Evolutionary conservation across 2,797 vertebrate genomes (phyloP), one percentile per base, ranked within the genome.

Genomic region (Clarias laeviceps): DNA sequence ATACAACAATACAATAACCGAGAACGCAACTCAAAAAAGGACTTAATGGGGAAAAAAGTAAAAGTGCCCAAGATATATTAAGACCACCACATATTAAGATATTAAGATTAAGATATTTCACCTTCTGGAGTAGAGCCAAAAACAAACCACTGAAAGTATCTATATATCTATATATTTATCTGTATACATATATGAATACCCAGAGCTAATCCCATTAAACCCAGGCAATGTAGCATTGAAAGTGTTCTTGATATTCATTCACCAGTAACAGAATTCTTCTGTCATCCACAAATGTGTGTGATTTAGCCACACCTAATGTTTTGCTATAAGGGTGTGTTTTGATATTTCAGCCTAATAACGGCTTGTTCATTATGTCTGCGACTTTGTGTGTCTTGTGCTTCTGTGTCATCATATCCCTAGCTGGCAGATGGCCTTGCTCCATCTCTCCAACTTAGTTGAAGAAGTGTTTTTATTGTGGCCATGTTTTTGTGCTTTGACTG

Each of bases 231-330:
- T 70, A 70, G 9, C 34, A 40, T 70, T 20, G 24, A 27, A 18
- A 1, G 50, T 65, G 72, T 79, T 77, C 65, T 87, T 87, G 79
- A 87, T 86, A 81, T 86, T 86, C 77, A 82, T 86, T 85, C 70
- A 81, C 78, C 62, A 69, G 24, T 54, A 17, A 54, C 50, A 54
- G 2, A 50, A n/a, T 69, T 69, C 66, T 37, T 34, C 17, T 22
- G 22, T 72, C 22, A 45, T 72, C 45, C 22, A 14, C n/a, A 72
- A 7, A 34, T 7, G 12, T 14, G 12, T 50, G 12, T 88, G 80
- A 85, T 86, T 85, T 88, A 80, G 83, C 83, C 83, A 87, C 56
- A 87, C 80, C 65, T 84, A 87, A 85, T 82, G 84, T 85, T 88
- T 80, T 87, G 84, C 81, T 65, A 61, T 64, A 73, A 50, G 70